Percentiles rank a stretch among this genome's conserved stretches.
phyloP scores from a whole-genome alignment of 1,140 invertebrate species.

The Eueides isabella region DNA sequence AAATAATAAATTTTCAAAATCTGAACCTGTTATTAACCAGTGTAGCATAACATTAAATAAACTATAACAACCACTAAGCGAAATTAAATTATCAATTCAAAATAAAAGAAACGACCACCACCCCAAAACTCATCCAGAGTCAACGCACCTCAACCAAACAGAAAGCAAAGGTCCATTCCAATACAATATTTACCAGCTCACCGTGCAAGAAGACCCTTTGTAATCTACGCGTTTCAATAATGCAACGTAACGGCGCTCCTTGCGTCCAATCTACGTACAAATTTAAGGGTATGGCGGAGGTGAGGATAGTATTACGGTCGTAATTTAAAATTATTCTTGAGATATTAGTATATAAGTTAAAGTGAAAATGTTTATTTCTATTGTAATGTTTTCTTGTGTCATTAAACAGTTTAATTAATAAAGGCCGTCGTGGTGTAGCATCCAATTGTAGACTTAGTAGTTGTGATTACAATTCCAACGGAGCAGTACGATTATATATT shows the following conservation, averaged over 20 bases:
- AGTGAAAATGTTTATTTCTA: constrained; percentile 2
- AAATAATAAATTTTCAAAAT: too few species aligned
- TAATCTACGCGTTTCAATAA: constrained; percentile 21
- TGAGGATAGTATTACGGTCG: constrained; percentile 1
- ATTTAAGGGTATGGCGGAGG: constrained; percentile 1
- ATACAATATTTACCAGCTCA: constrained; percentile 20
- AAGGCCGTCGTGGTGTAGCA: not conserved
- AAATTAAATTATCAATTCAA: not conserved
- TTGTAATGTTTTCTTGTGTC: not conserved
- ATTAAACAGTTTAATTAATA: too few species aligned
- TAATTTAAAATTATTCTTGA: constrained; percentile 9
- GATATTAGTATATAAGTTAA: not conserved
- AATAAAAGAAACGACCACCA: not conserved
- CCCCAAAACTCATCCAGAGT: not conserved
- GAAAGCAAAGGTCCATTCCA: constrained; percentile 5
- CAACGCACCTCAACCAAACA: not conserved
- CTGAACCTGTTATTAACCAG: too few species aligned
- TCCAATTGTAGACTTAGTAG: too few species aligned
- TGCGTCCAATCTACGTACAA: constrained; percentile 4
- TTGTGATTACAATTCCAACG: too few species aligned
- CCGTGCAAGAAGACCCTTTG: constrained; percentile 14
- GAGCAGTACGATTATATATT: too few species aligned
- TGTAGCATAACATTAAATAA: too few species aligned
- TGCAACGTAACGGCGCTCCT: constrained; percentile 22
- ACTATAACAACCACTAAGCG: too few species aligned